Evolutionary conservation across 2,113 vertebrate genomes (phyloP).

Genomic region (Falco punctatus): DNA sequence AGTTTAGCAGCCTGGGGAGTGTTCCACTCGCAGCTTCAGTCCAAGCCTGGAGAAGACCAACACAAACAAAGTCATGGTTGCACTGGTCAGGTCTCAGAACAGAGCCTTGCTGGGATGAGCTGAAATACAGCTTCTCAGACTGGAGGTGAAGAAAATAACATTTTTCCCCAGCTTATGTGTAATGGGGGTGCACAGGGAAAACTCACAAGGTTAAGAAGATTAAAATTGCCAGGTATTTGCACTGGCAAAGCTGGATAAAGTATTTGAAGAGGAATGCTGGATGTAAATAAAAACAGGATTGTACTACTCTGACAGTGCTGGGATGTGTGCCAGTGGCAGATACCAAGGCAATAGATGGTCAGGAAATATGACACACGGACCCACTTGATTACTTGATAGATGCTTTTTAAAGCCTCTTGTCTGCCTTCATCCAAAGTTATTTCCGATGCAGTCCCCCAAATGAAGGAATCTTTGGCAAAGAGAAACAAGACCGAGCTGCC

Average conservation of each 20-base stretch:
- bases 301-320: neutral
- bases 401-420: conserved; percentile 61
- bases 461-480: conserved; percentile 55
- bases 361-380: conserved; percentile 57
- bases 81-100: neutral
- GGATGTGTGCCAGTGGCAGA: neutral
- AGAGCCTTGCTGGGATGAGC: neutral
- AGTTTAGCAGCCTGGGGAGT: conserved; percentile 29
- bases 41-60: neutral
- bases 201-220: neutral
- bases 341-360: conserved; percentile 53
- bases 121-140: neutral
- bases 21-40: neutral
- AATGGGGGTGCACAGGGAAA: neutral
- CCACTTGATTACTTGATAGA: conserved; percentile 51
- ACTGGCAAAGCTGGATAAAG: neutral
- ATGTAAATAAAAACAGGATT: conserved; percentile 44
- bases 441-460: conserved; percentile 56
- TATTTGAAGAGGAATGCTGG: neutral
- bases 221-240: neutral
- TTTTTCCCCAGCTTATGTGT: neutral
- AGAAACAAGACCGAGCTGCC: conserved; percentile 45
- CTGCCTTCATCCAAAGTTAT: conserved; percentile 57
- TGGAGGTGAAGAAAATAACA: neutral
- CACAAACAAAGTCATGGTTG: neutral